Percentiles rank a stretch among this genome's conserved stretches.
phyloP scores from a whole-genome alignment of 2,797 vertebrate genomes.

The Arremon aurantiirostris region DNA sequence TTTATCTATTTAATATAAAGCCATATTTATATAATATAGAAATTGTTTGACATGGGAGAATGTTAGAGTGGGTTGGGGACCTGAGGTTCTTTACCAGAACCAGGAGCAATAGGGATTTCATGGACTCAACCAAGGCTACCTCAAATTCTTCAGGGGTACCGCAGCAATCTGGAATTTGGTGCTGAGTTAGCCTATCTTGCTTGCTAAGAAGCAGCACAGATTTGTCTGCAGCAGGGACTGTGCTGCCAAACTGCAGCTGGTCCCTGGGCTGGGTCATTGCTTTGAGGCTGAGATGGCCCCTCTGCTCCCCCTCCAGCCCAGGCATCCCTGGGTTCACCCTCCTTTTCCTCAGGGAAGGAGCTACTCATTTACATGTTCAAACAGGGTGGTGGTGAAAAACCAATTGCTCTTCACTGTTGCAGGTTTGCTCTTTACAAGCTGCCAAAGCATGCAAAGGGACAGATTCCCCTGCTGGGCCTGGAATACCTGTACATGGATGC shows the following conservation, averaged over 20 bases:
- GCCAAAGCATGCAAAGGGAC: constrained; percentile 75
- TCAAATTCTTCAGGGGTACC: not conserved
- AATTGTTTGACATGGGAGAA: not conserved
- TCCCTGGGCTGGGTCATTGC: not conserved
- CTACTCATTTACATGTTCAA: not conserved
- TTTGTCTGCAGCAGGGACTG: not conserved
- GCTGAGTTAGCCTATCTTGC: not conserved
- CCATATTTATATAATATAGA: not conserved
- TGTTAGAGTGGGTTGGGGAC: not conserved
- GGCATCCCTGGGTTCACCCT: not conserved
- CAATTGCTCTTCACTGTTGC: not conserved
- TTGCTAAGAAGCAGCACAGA: not conserved
- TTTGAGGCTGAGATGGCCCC: not conserved
- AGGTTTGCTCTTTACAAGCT: constrained; percentile 94
- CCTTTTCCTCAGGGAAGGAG: not conserved
- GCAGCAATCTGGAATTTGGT: not conserved
- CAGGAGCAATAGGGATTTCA: not conserved
- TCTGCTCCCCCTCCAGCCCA: not conserved
- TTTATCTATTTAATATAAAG: not conserved
- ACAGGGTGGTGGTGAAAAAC: not conserved
- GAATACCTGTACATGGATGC: constrained; percentile 90
- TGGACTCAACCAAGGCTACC: not conserved
- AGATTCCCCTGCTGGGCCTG: constrained; percentile 76
- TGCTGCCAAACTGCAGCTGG: not conserved
- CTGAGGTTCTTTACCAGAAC: not conserved